phyloP scores from a whole-genome alignment of 2,797 vertebrate species.

The Saxicola maurus region DNA sequence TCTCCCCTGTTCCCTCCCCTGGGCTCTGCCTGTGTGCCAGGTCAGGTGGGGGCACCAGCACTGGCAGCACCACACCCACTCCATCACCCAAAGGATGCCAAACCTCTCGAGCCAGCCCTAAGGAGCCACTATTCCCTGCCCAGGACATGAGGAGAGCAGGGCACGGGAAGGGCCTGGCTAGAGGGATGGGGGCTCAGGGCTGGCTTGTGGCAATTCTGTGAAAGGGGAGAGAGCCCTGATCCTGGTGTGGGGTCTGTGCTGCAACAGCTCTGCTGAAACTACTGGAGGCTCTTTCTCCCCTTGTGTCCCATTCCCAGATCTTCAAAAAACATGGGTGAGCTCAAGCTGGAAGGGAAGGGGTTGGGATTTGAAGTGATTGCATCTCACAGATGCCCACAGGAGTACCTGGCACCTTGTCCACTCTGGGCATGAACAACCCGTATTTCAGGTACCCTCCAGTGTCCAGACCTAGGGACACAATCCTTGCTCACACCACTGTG shows the following conservation, averaged over 20 bases:
- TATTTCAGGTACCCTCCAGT: background rate
- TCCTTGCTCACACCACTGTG: background rate
- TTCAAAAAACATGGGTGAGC: background rate
- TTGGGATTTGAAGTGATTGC: background rate
- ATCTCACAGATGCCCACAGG: background rate
- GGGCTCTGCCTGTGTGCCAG: background rate
- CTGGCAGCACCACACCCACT: background rate
- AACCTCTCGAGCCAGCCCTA: fast-evolving
- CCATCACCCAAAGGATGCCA: background rate
- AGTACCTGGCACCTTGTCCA: background rate
- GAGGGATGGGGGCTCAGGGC: background rate
- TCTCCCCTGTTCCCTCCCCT: background rate
- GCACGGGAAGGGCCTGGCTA: fast-evolving
- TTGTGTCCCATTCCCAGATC: background rate
- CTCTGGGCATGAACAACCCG: fast-evolving
- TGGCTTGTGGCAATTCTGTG: fast-evolving
- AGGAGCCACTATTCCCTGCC: fast-evolving
- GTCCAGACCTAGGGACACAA: background rate
- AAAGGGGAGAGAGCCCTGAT: background rate
- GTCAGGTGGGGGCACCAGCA: background rate
- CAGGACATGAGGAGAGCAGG: fast-evolving
- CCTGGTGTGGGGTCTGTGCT: background rate
- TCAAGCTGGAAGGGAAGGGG: background rate
- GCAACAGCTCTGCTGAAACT: background rate
- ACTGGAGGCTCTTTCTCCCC: background rate